Percentiles rank a stretch among this genome's conserved stretches.
phyloP scores from a whole-genome alignment of 1,140 invertebrate genomes.

The Drosophila ananassae region DNA sequence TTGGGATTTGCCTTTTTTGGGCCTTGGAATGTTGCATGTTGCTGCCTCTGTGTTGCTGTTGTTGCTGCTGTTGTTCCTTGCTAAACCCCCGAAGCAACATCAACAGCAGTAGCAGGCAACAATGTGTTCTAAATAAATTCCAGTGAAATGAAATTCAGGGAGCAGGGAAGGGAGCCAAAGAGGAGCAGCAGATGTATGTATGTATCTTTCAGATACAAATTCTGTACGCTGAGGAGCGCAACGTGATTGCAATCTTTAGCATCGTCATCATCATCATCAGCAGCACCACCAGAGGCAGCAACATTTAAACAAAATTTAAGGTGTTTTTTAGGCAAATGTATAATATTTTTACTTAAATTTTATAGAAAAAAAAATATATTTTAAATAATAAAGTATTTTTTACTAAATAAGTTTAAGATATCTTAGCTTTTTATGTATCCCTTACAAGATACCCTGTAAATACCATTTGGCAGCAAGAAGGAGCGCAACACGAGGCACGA shows the following conservation, averaged over 20 bases:
- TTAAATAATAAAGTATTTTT: too few species aligned
- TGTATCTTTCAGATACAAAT: slow-evolving; percentile 77
- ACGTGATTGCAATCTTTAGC: slow-evolving; percentile 80
- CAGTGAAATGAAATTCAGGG: slow-evolving; percentile 72
- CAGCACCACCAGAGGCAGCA: slow-evolving; percentile 24
- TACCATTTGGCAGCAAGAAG: slow-evolving; percentile 41
- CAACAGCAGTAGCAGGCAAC: slow-evolving; percentile 44
- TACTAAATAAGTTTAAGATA: too few species aligned
- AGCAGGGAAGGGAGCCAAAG: slow-evolving; percentile 39
- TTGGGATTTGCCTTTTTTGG: slow-evolving; percentile 79
- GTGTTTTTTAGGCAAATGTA: not conserved
- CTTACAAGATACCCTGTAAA: slow-evolving; percentile 27
- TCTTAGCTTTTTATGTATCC: not conserved
- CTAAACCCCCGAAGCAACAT: slow-evolving; percentile 39
- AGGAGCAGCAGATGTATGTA: slow-evolving; percentile 66
- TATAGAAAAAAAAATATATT: too few species aligned
- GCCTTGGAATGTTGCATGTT: slow-evolving; percentile 73
- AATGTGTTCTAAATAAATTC: slow-evolving; percentile 83
- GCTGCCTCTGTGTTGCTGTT: slow-evolving; percentile 35
- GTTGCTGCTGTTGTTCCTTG: slow-evolving; percentile 21
- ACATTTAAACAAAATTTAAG: slow-evolving; percentile 3
- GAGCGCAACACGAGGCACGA: slow-evolving; percentile 65
- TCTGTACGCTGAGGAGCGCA: slow-evolving; percentile 66
- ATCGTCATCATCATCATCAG: slow-evolving; percentile 68
- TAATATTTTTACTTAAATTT: not conserved